phyloP scores from a whole-genome alignment of 2,797 vertebrate species.

The Malurus splendens region DNA sequence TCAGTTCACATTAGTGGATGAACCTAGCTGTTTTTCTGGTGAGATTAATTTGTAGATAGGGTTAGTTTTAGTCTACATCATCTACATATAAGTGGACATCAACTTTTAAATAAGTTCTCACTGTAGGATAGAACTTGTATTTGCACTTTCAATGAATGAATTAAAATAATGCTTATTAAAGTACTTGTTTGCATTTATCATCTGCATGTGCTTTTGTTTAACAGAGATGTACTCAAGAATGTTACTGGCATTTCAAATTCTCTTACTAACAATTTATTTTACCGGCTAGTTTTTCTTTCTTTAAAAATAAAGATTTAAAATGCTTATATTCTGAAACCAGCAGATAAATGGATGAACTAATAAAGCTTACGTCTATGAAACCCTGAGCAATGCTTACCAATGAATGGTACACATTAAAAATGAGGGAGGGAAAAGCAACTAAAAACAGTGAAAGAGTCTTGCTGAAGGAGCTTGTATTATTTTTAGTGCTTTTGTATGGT shows the following conservation, averaged over 20 bases:
- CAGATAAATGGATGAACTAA: neutral
- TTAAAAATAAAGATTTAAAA: neutral
- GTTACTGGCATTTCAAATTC: neutral
- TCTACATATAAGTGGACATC: neutral
- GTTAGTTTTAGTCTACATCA: neutral
- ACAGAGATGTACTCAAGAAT: neutral
- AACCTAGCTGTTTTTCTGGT: neutral
- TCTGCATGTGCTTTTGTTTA: neutral
- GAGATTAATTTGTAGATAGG: neutral
- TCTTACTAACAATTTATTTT: constrained; percentile 8
- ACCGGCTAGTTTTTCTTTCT: neutral
- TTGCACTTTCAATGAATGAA: neutral
- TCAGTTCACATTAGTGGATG: neutral
- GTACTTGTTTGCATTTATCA: neutral
- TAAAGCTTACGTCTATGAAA: neutral
- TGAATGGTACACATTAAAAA: neutral
- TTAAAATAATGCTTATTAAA: neutral
- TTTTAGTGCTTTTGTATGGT: constrained; percentile 43
- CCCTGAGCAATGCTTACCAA: neutral
- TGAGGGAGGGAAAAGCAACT: fast-evolving
- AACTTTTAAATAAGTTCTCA: neutral
- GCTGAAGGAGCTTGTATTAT: constrained; percentile 2
- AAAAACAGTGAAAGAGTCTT: neutral
- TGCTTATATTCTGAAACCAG: neutral
- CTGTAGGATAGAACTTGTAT: neutral